phyloP scores from a whole-genome alignment of 1,140 invertebrate species.

The Carcinoscorpius rotundicauda region DNA sequence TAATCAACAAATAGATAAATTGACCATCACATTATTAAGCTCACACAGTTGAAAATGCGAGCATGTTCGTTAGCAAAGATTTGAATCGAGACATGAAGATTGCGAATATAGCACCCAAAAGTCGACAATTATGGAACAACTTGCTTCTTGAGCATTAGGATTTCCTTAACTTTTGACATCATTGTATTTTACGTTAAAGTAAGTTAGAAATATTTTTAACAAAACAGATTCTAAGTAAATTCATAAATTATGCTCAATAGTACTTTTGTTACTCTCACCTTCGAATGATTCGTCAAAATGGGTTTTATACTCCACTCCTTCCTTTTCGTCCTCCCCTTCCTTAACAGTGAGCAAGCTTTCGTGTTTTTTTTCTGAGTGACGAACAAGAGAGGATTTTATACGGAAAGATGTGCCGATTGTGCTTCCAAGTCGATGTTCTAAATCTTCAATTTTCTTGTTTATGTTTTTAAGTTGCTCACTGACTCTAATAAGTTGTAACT shows the following conservation, averaged over 20 bases:
- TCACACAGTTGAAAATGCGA: no score
- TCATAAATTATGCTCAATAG: conserved; percentile 85
- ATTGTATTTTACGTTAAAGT: conserved; percentile 79
- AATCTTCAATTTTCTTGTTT: conserved; percentile 38
- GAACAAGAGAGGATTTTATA: no score
- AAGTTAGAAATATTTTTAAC: conserved; percentile 92
- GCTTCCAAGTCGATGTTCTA: conserved; percentile 14
- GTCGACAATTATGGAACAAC: conserved; percentile 58
- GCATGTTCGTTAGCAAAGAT: no score
- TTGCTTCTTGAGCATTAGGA: conserved; percentile 29
- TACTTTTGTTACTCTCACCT: conserved; percentile 51
- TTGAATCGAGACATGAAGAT: no score
- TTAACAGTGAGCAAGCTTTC: conserved; percentile 13
- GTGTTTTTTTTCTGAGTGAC: conserved; percentile 4
- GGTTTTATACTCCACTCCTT: conserved; percentile 5
- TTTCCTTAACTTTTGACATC: no score
- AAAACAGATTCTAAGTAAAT: conserved; percentile 93
- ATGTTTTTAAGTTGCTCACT: conserved; percentile 70
- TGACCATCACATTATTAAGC: no score
- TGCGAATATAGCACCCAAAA: no score
- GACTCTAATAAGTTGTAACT: conserved; percentile 70
- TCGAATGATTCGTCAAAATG: no score
- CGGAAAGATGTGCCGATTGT: no score
- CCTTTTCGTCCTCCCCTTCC: conserved; percentile 18
- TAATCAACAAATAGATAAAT: no score